Conservation (phyloP, 2,797 vertebrate genomes). For the Argyrosomus regius region DNA sequence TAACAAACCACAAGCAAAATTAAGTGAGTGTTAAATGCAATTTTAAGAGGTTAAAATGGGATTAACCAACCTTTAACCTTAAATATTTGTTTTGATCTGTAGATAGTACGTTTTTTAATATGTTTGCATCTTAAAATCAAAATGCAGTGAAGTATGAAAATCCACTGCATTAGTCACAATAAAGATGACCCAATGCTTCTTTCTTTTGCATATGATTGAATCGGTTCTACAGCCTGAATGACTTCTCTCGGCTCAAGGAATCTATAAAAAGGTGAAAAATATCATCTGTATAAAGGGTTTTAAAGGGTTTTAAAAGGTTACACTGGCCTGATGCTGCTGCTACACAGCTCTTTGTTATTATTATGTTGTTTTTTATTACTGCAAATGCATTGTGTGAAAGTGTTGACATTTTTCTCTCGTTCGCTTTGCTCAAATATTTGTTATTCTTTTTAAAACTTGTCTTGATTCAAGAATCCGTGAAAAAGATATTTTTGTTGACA, state of each 20-base stretch:
- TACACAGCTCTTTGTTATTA: neutral
- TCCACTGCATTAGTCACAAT: neutral
- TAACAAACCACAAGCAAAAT: neutral
- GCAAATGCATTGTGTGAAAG: too few relatives aligned
- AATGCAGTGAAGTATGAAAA: neutral
- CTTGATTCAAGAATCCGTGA: neutral
- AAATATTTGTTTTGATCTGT: neutral
- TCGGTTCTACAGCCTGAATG: too few relatives aligned
- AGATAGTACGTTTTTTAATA: neutral
- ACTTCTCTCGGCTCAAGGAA: too few relatives aligned
- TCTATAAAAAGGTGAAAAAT: neutral
- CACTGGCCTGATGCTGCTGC: neutral
- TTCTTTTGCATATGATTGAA: too few relatives aligned
- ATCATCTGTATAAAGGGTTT: neutral
- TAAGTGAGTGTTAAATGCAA: neutral
- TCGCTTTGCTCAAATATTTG: neutral
- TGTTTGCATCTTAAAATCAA: constrained; percentile 7
- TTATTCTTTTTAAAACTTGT: neutral
- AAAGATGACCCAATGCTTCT: neutral
- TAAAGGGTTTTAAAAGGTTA: neutral
- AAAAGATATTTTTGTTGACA: neutral
- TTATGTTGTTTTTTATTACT: too few relatives aligned
- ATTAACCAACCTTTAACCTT: neutral
- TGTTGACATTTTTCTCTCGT: too few relatives aligned
- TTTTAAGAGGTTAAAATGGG: neutral